Evolutionary conservation across 2,113 vertebrate genomes (phyloP).

Genomic region (Dasypus novemcinctus): DNA sequence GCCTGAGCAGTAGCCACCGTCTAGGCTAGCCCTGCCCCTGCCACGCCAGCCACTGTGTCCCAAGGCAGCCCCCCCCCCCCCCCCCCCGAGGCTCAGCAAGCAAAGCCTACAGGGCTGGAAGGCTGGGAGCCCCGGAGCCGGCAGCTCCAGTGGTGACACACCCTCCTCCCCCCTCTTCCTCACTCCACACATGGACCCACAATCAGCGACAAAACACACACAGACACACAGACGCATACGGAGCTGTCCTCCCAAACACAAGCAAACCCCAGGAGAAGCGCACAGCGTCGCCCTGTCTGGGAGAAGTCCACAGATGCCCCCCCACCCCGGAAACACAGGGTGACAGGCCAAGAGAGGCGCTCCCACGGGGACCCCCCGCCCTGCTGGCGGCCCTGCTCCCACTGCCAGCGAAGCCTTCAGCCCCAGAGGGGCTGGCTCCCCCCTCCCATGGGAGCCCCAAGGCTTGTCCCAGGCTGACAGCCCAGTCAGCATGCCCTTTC

Average conservation of each 20-base stretch:
- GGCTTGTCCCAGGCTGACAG: neutral
- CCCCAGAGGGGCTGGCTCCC: neutral
- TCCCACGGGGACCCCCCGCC: neutral
- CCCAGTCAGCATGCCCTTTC: no score
- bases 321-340: neutral
- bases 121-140: neutral
- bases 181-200: neutral
- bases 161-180: neutral
- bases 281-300: neutral
- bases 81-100: neutral
- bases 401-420: neutral
- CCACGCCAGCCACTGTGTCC: neutral
- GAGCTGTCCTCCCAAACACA: neutral
- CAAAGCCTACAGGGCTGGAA: neutral
- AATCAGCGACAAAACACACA: neutral
- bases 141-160: neutral
- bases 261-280: neutral
- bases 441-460: neutral
- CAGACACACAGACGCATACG: neutral
- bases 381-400: neutral
- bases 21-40: neutral
- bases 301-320: neutral
- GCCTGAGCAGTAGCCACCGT: conserved; percentile 34
- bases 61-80: neutral
- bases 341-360: accelerated